Base-by-base conservation (phyloP, 2,113 vertebrate species). In the Corythornis madagascariensis region DNA sequence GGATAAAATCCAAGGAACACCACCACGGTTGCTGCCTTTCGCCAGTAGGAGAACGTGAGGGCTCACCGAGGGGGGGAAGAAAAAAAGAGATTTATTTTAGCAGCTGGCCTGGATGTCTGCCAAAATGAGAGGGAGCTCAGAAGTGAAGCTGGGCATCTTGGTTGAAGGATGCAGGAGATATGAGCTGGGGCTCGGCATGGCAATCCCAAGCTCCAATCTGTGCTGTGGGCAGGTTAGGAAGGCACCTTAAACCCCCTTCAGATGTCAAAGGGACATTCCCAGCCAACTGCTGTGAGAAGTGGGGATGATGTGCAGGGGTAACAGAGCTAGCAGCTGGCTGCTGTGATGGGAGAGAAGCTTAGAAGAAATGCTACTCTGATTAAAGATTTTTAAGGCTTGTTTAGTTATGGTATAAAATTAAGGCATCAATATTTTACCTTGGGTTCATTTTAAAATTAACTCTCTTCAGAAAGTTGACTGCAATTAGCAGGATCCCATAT, bases 1-100 rank as follows among this genome's bases (percentile, higher is more conserved):
- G 91, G 78, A 83, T 82, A 63, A 82, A 88, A 92, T 91, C 92
- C 93, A 95, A 89, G 90, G 63, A 92, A 94, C 75, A 86, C 79
- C 55, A 74, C 52, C 52, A 7, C 67, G 66, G 1, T 10, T 89
- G 77, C 74, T 80, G 67, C 91, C 84, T 93, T 92, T 93, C 5
- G 3, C 47, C 78, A 69, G 90, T 43, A 89, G 90, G 80, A 86
- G 92, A 89, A 92, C 18, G 0, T 70, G 55, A 66, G 84, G 79
- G 78, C 71, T 89, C 9, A 2, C 2, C 38, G 11, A 38, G 8
- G n/a, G 77, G 45, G 19, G 21, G 16, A 76, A 48, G 40, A 80
- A 35, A 59, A 76, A 38, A 55, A 35, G 55, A 48, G 47, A 55
- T 85, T 95, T 94, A 74, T 85, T 93, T 96, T 88, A 91, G 87